Evolutionary conservation across 1,140 invertebrate genomes (phyloP), one percentile per base, ranked within the genome.

Genomic region (Atta cephalotes): DNA sequence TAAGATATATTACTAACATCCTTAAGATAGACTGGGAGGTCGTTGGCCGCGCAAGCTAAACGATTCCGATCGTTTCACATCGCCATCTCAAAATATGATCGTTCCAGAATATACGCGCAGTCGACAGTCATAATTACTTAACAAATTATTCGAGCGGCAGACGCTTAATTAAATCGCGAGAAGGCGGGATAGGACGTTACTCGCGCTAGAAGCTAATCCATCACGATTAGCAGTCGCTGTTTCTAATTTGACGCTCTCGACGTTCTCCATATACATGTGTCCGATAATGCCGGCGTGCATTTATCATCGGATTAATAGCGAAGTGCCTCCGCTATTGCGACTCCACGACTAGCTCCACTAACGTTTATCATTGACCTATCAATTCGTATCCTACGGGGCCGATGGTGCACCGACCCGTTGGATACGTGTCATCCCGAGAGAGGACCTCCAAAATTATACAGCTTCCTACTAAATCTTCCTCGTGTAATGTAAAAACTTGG

Each of bases 301-400:
- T 88, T 88, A 88, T 25, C 82, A 58, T 88, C 72, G 88, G 76
- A 88, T 88, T 89, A 89, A 88, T 89, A 89, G 60, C 87, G 76
- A 72, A 71, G 78, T 58, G 62, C 65, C 65, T 63, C 28, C 12
- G 79, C 58, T 85, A 78, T 80, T 62, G 71, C 70, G 85, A 88
- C 88, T 79, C 62, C 49, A 49, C 87, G 81, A 72, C 76, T 39
- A 76, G 72, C 62, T 86, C 58, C 76, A 53, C 63, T 88, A 56
- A 81, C 74, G 85, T 89, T 90, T 88, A 91, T 88, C 86, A 87
- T 74, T 60, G 79, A 74, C 84, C 81, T 86, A 88, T 92, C 86
- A 87, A 79, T 72, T 80, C 70, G 74, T 84, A 85, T 87, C 84
- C 88, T 84, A 85, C 78, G 72, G 80, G 62, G 82, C 53, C 65